These are phyloP conservation scores for Gasterosteus aculeatus DNA, from an alignment of 2,113 vertebrate genomes.

Conservation along the genomic window DNA sequence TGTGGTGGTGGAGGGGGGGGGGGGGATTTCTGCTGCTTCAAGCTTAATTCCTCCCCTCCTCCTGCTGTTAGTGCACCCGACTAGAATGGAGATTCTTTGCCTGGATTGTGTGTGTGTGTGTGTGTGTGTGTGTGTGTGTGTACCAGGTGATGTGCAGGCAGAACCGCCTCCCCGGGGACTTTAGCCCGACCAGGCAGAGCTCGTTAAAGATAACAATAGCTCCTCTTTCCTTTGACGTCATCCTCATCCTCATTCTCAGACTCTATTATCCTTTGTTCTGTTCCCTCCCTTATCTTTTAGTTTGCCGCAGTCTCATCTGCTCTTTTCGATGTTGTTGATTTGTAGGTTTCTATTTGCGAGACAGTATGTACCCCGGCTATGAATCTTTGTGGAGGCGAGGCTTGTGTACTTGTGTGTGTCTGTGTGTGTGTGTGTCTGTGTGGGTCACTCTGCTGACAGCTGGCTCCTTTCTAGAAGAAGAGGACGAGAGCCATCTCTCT, in stretches of 20 bases:
- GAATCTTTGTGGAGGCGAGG: constrained; percentile 9
- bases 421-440: constrained; percentile 1
- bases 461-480: constrained; percentile 18
- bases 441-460: constrained; percentile 22
- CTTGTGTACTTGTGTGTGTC: neutral
- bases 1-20: neutral
- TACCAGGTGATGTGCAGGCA: constrained; percentile 42
- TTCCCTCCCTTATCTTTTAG: constrained; percentile 3
- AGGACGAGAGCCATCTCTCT: constrained; percentile 8
- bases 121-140: constrained; percentile 24
- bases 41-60: constrained; percentile 57
- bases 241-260: constrained; percentile 11
- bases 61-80: constrained; percentile 48
- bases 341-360: constrained; percentile 14
- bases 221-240: constrained; percentile 26
- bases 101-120: constrained; percentile 17
- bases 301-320: neutral
- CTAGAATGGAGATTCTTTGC: constrained; percentile 45
- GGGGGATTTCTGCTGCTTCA: constrained; percentile 23
- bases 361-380: constrained; percentile 22
- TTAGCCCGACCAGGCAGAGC: constrained; percentile 21
- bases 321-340: neutral
- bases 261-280: constrained; percentile 26
- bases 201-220: constrained; percentile 51
- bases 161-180: constrained; percentile 44